These are phyloP conservation scores for Ictalurus punctatus DNA, from an alignment of 2,113 vertebrate species.

Conservation along the genomic window DNA sequence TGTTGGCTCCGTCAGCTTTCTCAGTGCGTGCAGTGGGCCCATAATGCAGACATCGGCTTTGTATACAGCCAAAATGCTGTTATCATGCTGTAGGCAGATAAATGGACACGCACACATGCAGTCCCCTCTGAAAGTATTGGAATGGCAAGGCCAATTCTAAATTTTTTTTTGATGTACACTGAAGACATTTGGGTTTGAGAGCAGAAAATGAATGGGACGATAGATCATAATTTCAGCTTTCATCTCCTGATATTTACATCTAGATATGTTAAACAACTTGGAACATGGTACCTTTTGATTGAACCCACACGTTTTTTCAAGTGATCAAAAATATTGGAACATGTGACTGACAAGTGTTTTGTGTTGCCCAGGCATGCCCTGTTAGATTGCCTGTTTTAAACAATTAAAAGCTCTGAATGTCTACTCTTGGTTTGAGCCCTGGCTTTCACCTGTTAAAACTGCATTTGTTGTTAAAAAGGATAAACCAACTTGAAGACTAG, in stretches of 20 bases:
- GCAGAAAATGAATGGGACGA: neutral
- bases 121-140: neutral
- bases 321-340: neutral
- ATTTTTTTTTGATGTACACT: neutral
- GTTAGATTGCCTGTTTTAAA: neutral
- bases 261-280: neutral
- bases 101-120: neutral
- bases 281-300: neutral
- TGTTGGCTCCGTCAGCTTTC: constrained; percentile 5
- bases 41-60: neutral
- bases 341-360: neutral
- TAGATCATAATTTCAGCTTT: neutral
- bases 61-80: neutral
- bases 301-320: neutral
- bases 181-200: neutral
- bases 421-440: neutral
- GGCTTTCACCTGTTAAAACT: neutral
- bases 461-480: neutral
- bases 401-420: neutral
- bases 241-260: neutral
- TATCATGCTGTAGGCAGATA: neutral
- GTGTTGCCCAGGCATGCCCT: neutral
- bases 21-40: neutral
- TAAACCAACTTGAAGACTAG: neutral
- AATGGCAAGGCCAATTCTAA: neutral